A percentile compares a stretch with the other conserved stretches of the same genome.
Evolutionary conservation across 2,113 vertebrate species (phyloP).

Genomic region (Forbesichthys agassizii): DNA sequence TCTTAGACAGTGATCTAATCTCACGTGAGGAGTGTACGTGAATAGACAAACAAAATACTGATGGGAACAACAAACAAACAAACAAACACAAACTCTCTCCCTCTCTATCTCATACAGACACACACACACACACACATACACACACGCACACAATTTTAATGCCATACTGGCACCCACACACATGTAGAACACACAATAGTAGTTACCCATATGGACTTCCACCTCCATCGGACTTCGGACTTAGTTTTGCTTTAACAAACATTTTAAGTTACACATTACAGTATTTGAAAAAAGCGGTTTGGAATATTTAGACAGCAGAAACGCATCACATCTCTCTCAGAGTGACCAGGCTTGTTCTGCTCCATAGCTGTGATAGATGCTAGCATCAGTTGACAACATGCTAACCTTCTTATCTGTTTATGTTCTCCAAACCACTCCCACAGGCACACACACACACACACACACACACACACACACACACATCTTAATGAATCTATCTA

Average conservation of each 20-base stretch:
- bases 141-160: neutral
- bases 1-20: no score
- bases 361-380: neutral
- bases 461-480: neutral
- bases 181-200: neutral
- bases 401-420: conserved; percentile 1
- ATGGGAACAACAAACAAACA: no score
- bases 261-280: no score
- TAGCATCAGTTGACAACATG: neutral
- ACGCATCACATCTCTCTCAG: neutral
- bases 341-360: neutral
- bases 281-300: no score
- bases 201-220: no score
- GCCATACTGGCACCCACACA: neutral
- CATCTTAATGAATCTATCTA: neutral
- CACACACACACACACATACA: neutral
- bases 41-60: no score
- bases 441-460: conserved; percentile 4
- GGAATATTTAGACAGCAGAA: no score
- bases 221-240: no score
- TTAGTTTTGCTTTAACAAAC: no score
- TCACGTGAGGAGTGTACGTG: no score
- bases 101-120: neutral
- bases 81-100: neutral
- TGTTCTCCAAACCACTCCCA: neutral